These are phyloP conservation scores for Lithobius niger DNA, from an alignment of 1,140 invertebrate genomes.

Conservation along the genomic window DNA sequence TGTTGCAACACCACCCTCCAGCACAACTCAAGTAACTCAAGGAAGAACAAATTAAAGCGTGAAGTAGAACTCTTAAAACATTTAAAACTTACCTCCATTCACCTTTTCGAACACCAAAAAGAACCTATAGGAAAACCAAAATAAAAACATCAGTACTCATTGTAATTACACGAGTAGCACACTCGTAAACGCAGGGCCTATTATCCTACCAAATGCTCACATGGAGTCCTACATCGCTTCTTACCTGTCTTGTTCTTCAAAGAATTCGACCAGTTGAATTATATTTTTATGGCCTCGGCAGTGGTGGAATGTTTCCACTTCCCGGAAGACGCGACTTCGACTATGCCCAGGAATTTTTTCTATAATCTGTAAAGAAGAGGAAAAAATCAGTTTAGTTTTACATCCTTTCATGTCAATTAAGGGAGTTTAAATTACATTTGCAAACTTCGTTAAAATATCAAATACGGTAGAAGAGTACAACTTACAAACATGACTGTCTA, in stretches of 20 bases:
- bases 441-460: no score
- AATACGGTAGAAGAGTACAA: no score
- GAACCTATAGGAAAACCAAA: constrained; percentile 43
- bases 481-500: no score
- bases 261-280: constrained; percentile 92
- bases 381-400: constrained; percentile 8
- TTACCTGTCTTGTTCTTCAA: constrained; percentile 73
- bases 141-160: background rate
- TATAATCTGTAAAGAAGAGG: constrained; percentile 50
- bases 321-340: constrained; percentile 83
- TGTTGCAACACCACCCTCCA: no score
- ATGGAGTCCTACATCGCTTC: constrained; percentile 2
- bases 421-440: no score
- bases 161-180: no score
- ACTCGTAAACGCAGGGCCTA: no score
- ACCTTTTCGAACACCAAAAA: constrained; percentile 98
- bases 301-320: constrained; percentile 97
- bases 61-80: background rate
- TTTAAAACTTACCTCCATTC: constrained; percentile 50
- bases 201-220: no score
- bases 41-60: no score
- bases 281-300: constrained; percentile 94
- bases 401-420: no score
- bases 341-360: constrained; percentile 88
- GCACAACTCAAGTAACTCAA: no score